A percentile compares a stretch with the other conserved stretches of the same genome.
These are phyloP conservation scores for Aegithalos caudatus DNA, from an alignment of 2,113 vertebrate genomes.

Conservation along the genomic window DNA sequence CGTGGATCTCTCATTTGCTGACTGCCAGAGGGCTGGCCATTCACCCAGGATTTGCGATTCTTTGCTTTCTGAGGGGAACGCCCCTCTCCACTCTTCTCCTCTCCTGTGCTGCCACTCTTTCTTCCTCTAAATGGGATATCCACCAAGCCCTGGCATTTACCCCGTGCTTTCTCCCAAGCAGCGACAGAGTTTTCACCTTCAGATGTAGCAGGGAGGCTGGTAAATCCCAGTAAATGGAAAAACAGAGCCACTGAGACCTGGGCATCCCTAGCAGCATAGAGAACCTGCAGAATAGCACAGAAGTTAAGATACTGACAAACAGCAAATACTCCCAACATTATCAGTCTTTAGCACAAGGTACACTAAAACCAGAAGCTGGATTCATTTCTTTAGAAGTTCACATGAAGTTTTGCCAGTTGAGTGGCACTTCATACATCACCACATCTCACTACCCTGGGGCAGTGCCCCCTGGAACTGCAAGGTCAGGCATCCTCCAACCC, in stretches of 20 bases:
- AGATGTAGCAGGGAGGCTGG: constrained; percentile 31
- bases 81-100: constrained; percentile 69
- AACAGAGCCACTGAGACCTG: constrained; percentile 92
- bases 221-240: constrained; percentile 81
- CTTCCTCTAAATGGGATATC: constrained; percentile 86
- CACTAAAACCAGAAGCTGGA: background rate
- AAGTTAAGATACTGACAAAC: background rate
- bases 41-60: constrained; percentile 57
- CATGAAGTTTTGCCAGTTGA: background rate
- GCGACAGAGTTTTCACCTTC: background rate
- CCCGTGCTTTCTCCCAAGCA: constrained; percentile 74
- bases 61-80: constrained; percentile 60
- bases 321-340: background rate
- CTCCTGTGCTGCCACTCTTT: constrained; percentile 53
- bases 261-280: constrained; percentile 91
- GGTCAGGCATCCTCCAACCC: background rate
- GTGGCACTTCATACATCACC: background rate
- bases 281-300: constrained; percentile 75
- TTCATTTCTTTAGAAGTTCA: background rate
- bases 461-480: background rate
- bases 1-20: constrained; percentile 87
- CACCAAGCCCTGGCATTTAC: constrained; percentile 83
- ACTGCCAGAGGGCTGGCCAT: constrained; percentile 72
- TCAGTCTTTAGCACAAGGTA: background rate
- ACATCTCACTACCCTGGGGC: background rate